phyloP scores from a whole-genome alignment of 2,888 invertebrate species.

The Torymus aiolomorphi region DNA sequence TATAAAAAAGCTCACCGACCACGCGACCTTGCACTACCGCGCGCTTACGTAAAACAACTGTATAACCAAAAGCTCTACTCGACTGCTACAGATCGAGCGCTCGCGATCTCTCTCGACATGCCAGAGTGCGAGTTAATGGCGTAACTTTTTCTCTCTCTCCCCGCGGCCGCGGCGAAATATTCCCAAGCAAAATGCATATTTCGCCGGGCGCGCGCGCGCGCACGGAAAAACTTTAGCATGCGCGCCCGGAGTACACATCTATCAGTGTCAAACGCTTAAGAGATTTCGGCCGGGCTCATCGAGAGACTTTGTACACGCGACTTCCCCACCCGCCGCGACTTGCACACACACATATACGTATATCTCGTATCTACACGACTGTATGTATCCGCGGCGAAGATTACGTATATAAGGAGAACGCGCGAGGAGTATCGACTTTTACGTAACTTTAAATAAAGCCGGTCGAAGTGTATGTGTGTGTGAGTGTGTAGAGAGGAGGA shows the following conservation, averaged over 20 bases:
- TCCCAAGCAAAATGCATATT: conserved; percentile 42
- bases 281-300: conserved; percentile 34
- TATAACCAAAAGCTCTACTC: background rate
- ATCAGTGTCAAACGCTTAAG: conserved; percentile 46
- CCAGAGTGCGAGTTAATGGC: conserved; percentile 21
- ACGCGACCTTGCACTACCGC: too few relatives aligned
- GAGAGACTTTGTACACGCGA: conserved; percentile 43
- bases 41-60: too few relatives aligned
- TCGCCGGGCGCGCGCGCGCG: background rate
- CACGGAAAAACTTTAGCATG: conserved; percentile 23
- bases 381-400: background rate
- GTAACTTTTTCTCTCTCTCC: conserved; percentile 16
- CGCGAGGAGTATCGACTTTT: conserved; percentile 40
- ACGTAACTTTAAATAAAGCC: conserved; percentile 40
- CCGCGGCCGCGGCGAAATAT: background rate
- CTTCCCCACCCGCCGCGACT: too few relatives aligned
- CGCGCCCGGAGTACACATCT: conserved; percentile 20
- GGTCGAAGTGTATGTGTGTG: background rate
- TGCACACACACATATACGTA: too few relatives aligned
- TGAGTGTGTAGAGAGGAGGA: background rate
- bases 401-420: conserved; percentile 32
- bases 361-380: background rate
- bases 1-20: too few relatives aligned
- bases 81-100: too few relatives aligned
- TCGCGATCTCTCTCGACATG: conserved; percentile 7